Evolutionary conservation across 2,888 invertebrate species (phyloP).

Genomic region (Bibio marci): DNA sequence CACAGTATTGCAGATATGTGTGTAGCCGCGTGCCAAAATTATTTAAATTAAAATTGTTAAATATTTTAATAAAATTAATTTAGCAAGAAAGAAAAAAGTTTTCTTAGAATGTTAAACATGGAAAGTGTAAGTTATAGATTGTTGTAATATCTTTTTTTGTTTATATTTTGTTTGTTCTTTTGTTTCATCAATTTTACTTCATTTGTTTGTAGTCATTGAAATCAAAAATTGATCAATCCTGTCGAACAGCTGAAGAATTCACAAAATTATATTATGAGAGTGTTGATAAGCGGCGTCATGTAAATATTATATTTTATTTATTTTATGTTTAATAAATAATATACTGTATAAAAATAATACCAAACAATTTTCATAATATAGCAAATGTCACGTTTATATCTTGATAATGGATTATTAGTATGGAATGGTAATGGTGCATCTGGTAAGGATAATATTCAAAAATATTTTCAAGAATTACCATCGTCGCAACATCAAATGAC

Average conservation of each 20-base stretch:
- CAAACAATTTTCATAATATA: slow-evolving; percentile 16
- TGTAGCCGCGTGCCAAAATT: too few species aligned
- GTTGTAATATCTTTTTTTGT: too few species aligned
- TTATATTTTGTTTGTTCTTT: too few species aligned
- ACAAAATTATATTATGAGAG: slow-evolving; percentile 78
- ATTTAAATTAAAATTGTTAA: too few species aligned
- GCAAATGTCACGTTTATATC: slow-evolving; percentile 63
- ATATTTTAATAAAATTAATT: too few species aligned
- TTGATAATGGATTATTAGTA: slow-evolving; percentile 66
- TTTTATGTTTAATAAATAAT: background rate
- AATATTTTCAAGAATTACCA: slow-evolving; percentile 72
- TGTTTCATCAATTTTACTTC: too few species aligned
- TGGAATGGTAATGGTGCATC: slow-evolving; percentile 85
- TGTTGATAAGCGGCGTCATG: slow-evolving; percentile 73
- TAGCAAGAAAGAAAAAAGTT: too few species aligned
- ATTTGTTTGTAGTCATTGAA: slow-evolving; percentile 44
- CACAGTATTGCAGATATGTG: too few species aligned
- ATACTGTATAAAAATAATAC: background rate
- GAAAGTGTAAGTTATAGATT: too few species aligned
- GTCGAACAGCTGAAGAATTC: slow-evolving; percentile 75
- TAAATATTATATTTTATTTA: slow-evolving; percentile 21
- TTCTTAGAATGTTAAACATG: too few species aligned
- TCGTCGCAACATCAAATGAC: slow-evolving; percentile 57
- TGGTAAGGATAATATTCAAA: slow-evolving; percentile 67
- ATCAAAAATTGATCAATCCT: slow-evolving; percentile 59